Percentiles rank a stretch among this genome's conserved stretches.
These are phyloP conservation scores for Anodontia alba DNA, from an alignment of 2,888 invertebrate species.

Conservation along the genomic window DNA sequence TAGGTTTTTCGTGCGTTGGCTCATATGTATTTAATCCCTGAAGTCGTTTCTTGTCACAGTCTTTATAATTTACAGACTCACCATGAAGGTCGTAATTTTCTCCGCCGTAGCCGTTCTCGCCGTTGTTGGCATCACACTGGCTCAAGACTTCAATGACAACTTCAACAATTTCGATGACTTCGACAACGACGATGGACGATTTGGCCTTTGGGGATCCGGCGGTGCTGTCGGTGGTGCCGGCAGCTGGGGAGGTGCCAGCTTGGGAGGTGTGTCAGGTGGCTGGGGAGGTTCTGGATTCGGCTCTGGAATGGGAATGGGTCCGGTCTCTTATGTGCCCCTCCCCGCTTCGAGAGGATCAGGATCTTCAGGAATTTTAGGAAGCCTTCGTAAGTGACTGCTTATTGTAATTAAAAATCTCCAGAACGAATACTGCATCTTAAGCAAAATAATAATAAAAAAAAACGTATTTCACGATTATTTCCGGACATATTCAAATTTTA, in stretches of 20 bases:
- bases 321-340: neutral
- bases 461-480: no score
- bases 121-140: no score
- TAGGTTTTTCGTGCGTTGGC: no score
- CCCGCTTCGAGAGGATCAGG: neutral
- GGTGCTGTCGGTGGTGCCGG: neutral
- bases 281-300: neutral
- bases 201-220: neutral
- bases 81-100: neutral
- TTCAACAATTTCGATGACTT: slow-evolving; percentile 5
- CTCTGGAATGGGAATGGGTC: neutral
- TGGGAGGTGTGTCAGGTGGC: neutral
- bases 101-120: neutral
- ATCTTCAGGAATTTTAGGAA: no score
- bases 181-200: neutral
- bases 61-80: no score
- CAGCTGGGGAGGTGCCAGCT: neutral
- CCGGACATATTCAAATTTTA: no score
- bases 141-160: neutral
- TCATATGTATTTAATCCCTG: no score
- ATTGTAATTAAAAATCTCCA: no score
- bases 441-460: no score
- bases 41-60: no score
- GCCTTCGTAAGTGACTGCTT: no score
- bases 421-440: no score